A percentile compares a stretch with the other conserved stretches of the same genome.
Evolutionary conservation across 1,140 invertebrate genomes (phyloP).

Genomic region (Bombus huntii): DNA sequence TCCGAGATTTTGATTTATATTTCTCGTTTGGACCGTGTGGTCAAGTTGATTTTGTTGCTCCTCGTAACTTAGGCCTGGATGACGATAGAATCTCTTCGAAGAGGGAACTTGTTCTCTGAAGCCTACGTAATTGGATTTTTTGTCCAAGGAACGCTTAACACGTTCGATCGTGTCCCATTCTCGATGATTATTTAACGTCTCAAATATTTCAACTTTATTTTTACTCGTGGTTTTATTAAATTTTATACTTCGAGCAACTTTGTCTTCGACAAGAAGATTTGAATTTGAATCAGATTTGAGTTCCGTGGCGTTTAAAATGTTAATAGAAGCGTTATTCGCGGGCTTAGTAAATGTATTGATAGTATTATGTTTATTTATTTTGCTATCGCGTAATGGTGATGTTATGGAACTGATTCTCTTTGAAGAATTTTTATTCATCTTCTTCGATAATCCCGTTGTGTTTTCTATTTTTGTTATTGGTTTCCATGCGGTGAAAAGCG

Average conservation of each 20-base stretch:
- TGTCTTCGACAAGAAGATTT: not conserved
- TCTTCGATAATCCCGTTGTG: not conserved
- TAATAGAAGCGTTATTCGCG: too few relatives aligned
- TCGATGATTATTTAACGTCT: not conserved
- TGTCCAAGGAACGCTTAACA: conserved; percentile 31
- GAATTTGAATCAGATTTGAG: not conserved
- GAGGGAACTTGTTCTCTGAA: not conserved
- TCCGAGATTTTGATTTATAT: not conserved
- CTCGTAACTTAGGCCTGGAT: conserved; percentile 24
- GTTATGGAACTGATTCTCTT: not conserved
- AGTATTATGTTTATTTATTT: not conserved
- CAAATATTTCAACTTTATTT: not conserved
- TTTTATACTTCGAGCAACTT: fast-evolving
- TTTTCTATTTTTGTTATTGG: not conserved
- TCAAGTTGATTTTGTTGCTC: not conserved
- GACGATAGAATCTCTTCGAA: conserved; percentile 33
- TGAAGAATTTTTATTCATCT: not conserved
- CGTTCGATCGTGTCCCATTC: conserved; percentile 3
- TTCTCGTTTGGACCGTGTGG: not conserved
- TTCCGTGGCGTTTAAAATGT: not conserved
- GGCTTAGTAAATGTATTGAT: not conserved
- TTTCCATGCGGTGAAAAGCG: not conserved
- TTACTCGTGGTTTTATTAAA: too few relatives aligned
- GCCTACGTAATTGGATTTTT: not conserved
- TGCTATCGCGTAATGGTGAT: not conserved